Evolutionary conservation across 2,888 invertebrate genomes (phyloP), one percentile per base, ranked within the genome.

Genomic region (Erebia palarica): DNA sequence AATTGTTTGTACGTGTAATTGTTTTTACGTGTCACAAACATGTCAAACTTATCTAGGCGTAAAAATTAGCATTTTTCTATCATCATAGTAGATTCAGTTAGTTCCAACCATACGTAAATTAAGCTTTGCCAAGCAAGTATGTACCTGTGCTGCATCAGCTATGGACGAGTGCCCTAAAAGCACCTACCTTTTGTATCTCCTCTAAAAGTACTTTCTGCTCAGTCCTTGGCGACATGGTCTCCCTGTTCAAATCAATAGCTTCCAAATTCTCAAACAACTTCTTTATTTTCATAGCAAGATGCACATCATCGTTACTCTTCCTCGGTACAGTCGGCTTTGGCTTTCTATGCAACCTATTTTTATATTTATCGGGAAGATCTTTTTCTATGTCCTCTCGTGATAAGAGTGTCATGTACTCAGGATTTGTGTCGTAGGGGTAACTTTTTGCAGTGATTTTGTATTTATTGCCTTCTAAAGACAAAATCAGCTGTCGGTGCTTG

Each of bases 171-270:
- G 36, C 7, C 36, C 36, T 36, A 55, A 55, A 10, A 18, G 11
- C 16, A n/a, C 65, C 3, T 60, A 95, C 95, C 92, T 94, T 94
- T 77, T 94, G 92, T 77, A 95, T 95, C 82, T 95, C 95, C 73
- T 87, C 89, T 72, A 93, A 80, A 9, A 95, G 84, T 64, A 92
- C 84, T 77, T 91, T 92, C 79, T 95, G 94, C 77, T 95, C 94
- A 0, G 92, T 88, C 70, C 94, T 86, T 0, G 95, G 94, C 16
- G 94, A 90, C 85, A 92, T 86, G 0, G 82, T 81, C 0, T 85
- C 85, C 27, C 83, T 85, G 72, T 89, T 89, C 75, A 91, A 77
- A 76, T 92, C 90, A 4, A 93, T 89, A 0, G 88, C 86, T 72
- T 92, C 92, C 73, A 92, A 81, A 76, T 87, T 91, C 55, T 90